Conservation (phyloP, 2,888 invertebrate genomes). For the Ecliptopera silaceata region DNA sequence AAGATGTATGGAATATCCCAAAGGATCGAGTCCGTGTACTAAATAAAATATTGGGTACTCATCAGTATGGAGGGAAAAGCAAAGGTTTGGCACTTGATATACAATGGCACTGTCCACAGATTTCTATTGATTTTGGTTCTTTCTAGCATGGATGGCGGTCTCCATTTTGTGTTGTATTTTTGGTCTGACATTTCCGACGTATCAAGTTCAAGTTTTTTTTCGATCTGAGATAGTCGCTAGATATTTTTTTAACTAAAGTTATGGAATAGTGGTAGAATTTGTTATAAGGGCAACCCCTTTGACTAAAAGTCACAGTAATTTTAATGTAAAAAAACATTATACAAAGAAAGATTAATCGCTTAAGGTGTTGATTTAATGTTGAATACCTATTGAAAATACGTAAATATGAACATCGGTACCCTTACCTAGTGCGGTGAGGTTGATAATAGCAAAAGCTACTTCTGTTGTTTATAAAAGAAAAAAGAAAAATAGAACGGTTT, state of each 20-base stretch:
- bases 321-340: too few species aligned
- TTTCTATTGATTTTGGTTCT: constrained; percentile 34
- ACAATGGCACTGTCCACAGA: constrained; percentile 36
- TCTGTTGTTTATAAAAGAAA: too few species aligned
- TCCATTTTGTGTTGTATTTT: constrained; percentile 26
- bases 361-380: too few species aligned
- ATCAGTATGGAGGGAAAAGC: constrained; percentile 38
- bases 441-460: too few species aligned
- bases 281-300: too few species aligned
- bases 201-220: constrained; percentile 22
- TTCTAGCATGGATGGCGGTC: constrained; percentile 31
- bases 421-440: too few species aligned
- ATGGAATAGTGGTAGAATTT: too few species aligned
- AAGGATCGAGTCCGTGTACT: constrained; percentile 29
- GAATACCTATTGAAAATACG: too few species aligned
- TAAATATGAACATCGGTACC: too few species aligned
- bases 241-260: not conserved
- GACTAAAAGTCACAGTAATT: too few species aligned
- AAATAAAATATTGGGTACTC: constrained; percentile 36
- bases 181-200: constrained; percentile 30
- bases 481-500: not conserved
- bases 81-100: constrained; percentile 38
- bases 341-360: too few species aligned
- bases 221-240: not conserved
- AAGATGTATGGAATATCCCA: constrained; percentile 22